phyloP scores from a whole-genome alignment of 2,797 vertebrate genomes.

The Tenualosa thibaudeaui region DNA sequence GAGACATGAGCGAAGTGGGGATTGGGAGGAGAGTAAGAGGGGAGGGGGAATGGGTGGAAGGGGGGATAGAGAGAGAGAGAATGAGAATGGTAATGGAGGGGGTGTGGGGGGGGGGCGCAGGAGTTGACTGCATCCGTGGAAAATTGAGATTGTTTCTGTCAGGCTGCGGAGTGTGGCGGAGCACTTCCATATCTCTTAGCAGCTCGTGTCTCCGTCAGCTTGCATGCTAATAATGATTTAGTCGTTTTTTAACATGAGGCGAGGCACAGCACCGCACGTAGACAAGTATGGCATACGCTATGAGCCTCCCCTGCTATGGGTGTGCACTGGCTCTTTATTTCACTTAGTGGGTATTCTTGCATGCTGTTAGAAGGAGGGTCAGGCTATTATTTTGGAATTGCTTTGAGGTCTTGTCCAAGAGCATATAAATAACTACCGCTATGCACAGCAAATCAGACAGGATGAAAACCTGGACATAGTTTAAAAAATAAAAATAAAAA shows the following conservation, averaged over 20 bases:
- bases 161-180: not conserved
- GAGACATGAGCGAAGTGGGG: conserved; percentile 20
- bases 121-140: not conserved
- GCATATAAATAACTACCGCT: not conserved
- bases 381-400: not conserved
- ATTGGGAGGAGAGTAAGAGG: not conserved
- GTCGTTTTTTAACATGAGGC: not conserved
- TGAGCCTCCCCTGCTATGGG: not conserved
- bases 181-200: not conserved
- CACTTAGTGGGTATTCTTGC: not conserved
- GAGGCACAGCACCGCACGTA: not conserved
- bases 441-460: not conserved
- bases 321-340: not conserved
- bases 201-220: not conserved
- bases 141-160: conserved; percentile 17
- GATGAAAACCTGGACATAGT: not conserved
- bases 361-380: not conserved
- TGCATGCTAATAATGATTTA: conserved; percentile 24
- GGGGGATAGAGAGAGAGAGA: not conserved
- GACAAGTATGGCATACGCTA: not conserved
- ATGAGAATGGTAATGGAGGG: not conserved
- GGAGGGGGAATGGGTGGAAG: not conserved
- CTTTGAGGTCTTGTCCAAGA: not conserved
- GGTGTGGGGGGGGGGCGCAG: not conserved
- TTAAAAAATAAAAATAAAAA: not conserved